Evolutionary conservation across 2,113 vertebrate species (phyloP), one percentile per base, ranked within the genome.

Genomic region (Madoqua kirkii): DNA sequence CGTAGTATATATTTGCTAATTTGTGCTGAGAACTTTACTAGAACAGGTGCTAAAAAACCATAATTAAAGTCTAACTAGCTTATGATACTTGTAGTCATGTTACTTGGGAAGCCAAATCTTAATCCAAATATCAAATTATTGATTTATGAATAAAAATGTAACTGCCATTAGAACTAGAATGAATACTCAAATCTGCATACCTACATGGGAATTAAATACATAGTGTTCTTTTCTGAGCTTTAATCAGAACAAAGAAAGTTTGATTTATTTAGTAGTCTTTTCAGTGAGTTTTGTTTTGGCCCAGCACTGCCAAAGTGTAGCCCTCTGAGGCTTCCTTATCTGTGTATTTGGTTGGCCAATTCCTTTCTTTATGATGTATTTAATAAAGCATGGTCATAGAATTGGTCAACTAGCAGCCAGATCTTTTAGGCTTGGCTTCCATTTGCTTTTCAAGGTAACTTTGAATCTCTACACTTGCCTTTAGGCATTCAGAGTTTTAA

Each of bases 391-490:
- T 87, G 8, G 43, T 48, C 45, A 85, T 86, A 31, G 67, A 92
- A 87, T 97, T 96, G 95, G 81, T 95, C 50, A 87, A 84, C 92
- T 64, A 59, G 27, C 81, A 96, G 40, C 40, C 64, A 82, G 43
- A n/a, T 92, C 29, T 96, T 97, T 84, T 29, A 90, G 84, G 25
- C 45, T 33, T 87, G 62, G 8, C 15, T 93, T 97, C 45, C 50
- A 64, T 67, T 96, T 93, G 55, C 89, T 60, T 91, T 96, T 84
- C 78, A 89, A 96, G 45, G 40, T 96, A 84, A 89, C 40, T 97
- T 91, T 96, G 19, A 43, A 82, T 91, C 50, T 98, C 27, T 89
- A 9, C 23, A 67, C 40, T 96, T 25, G 8, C 50, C 17, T 15
- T 79, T 92, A 74, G 55, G 60, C 21, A 83, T 83, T 84, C 60